phyloP scores from a whole-genome alignment of 2,113 vertebrate genomes.

The Neopipo cinnamomea region DNA sequence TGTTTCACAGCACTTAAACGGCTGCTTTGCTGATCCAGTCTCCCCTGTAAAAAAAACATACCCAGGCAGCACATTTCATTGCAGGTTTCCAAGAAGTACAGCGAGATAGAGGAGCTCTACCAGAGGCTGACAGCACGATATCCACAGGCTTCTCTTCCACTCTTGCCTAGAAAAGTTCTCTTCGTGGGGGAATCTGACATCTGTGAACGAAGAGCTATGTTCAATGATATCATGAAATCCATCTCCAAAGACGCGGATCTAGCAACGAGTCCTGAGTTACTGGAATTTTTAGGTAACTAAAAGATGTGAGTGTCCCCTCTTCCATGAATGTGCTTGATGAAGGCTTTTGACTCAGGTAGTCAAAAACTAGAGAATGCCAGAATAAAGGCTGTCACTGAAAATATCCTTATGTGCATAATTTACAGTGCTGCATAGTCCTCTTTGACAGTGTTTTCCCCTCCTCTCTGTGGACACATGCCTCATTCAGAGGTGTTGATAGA shows the following conservation, averaged over 20 bases:
- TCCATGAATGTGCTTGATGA: background rate
- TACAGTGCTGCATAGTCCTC: background rate
- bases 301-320: background rate
- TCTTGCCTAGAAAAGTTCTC: conserved; percentile 81
- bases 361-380: background rate
- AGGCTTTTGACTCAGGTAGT: background rate
- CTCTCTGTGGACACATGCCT: background rate
- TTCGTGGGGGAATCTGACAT: conserved; percentile 86
- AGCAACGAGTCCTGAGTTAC: conserved; percentile 76
- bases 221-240: conserved; percentile 79
- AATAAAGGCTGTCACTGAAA: background rate
- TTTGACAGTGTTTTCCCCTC: background rate
- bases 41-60: background rate
- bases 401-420: background rate
- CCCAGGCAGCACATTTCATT: background rate
- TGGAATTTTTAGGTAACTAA: conserved; percentile 83
- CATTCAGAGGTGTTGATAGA: background rate
- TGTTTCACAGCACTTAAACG: background rate
- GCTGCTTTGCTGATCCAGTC: background rate
- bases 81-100: conserved; percentile 88
- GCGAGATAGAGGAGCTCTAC: conserved; percentile 84
- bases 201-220: conserved; percentile 75
- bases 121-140: conserved; percentile 71
- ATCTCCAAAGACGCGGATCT: conserved; percentile 76
- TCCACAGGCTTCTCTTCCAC: conserved; percentile 70